Base-by-base conservation (phyloP, 23 tunicate species). In the Halocynthia aurantium region DNA sequence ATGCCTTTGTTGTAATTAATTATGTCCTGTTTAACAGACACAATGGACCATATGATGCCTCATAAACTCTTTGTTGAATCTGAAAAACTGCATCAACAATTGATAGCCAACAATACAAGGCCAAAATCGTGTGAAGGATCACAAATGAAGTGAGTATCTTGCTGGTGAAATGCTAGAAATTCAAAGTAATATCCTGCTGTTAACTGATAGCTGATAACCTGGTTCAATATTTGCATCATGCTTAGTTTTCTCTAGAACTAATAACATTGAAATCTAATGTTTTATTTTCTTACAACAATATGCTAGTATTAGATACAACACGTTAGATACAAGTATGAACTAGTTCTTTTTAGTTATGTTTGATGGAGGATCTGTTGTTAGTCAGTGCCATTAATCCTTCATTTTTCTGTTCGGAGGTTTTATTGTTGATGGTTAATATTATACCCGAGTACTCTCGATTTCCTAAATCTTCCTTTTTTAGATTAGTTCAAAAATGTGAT, bases 121-220 rank as follows among this genome's bases (percentile, higher is more conserved):
- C 88, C 98, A 5, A 92, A 92, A 70, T 92, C 98, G 6, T 86
- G 98, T 74, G 98, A 92, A 75, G 92, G 86, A 10, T 82, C 98
- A 6, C 77, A 55, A 8, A 72, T 81, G 70, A 55, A 55, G 79
- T 80, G 21, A 74, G 78, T 54, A 8, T 19, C 72, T 49, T 11
- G 12, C 21, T 58, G 2, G 64, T 58, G 15, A 13, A 17, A 15
- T 58, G 2, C 4, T 58, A 58, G 15, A 17, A 58, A 58, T 58
- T 31, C n/a, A 58, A 58, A 13, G 4, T 15, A 58, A 13, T 58
- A 58, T 58, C 64, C 22, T 67, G 21, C 5, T 67, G 2, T 12
- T 67, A 31, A 18, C 71, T 67, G 71, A 67, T 44, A n/a, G 15
- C 18, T 67, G 11, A 13, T 58, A 13, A 13, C 17, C 63, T n/a